Base-by-base conservation (phyloP, 2,797 vertebrate genomes). In the Falco naumanni region DNA sequence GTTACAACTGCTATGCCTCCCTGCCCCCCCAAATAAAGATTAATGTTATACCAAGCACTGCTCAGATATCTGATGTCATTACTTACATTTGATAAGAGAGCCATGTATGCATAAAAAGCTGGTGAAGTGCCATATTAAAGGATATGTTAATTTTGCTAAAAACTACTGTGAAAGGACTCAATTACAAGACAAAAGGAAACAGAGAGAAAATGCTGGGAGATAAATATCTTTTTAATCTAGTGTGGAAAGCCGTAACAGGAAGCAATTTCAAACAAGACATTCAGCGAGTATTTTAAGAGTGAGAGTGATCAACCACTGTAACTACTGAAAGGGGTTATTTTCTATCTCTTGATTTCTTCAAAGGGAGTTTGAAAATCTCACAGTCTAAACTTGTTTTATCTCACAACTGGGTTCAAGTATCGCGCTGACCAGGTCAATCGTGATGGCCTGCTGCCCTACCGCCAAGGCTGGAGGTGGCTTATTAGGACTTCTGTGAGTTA, bases 271-370 rank as follows among this genome's bases (percentile, higher is more conserved):
- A 81, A 75, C 34, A 71, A 78, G 74, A 54, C 45, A 84, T 74
- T 53, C 64, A 39, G 54, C 78, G 92, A 86, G 90, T 91, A 89
- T 87, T 95, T 82, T 87, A 93, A 93, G 70, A 61, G 29, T 7
- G 9, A 79, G n/a, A 79, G 26, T 64, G 48, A 87, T 88, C 89
- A 91, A 88, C 60, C 37, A 75, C 50, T 95, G 84, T 11, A 60
- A 20, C 34, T 85, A 57, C 37, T 53, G 21, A 77, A 85, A 83
- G 48, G 41, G 77, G 50, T 68, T 80, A 15, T 37, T 86, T 72
- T 72, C 9, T 29, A 16, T 15, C 34, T 34, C 71, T 87, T 76
- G 26, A 56, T 88, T 84, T 91, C 60, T 88, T 63, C n/a, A 54
- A 74, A 86, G 33, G 48, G 41, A 45, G 33, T 51, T 78, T 65